Percentiles rank a stretch among this genome's conserved stretches.
Conservation (phyloP, 1,140 invertebrate genomes). For the Solen grandis region DNA sequence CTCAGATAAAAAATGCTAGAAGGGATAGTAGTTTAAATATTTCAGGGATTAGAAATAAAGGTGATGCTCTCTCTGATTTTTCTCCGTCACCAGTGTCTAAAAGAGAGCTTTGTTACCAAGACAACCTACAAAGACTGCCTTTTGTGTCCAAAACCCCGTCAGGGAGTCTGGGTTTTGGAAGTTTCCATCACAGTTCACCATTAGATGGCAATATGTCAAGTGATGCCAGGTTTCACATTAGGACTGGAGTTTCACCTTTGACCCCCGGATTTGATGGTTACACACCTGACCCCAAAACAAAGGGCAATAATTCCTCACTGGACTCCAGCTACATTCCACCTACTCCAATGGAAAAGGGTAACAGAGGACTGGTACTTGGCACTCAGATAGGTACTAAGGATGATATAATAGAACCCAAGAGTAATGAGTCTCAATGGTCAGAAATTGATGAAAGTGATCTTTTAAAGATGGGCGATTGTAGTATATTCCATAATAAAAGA, state of each 20-base stretch:
- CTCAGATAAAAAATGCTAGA: no score
- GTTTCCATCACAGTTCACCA: background rate
- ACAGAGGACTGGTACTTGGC: background rate
- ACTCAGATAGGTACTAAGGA: background rate
- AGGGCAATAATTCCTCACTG: background rate
- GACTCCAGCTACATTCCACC: background rate
- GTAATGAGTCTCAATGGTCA: constrained; percentile 55
- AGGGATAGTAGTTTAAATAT: no score
- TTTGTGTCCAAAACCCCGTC: background rate
- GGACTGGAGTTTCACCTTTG: constrained; percentile 27
- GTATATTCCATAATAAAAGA: background rate
- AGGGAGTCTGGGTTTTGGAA: background rate
- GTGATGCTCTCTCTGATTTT: no score
- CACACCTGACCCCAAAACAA: no score
- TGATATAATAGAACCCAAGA: constrained; percentile 3
- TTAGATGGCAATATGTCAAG: no score
- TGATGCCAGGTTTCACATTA: constrained; percentile 14
- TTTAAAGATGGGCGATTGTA: constrained; percentile 18
- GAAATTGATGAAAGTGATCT: constrained; percentile 54
- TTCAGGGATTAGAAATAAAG: no score
- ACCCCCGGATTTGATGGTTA: constrained; percentile 11
- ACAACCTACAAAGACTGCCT: background rate
- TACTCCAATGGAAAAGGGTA: background rate
- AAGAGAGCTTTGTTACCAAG: background rate
- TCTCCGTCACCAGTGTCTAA: no score